These are phyloP conservation scores for Exephanes ischioxanthus DNA, from an alignment of 2,888 invertebrate species.

Conservation along the genomic window DNA sequence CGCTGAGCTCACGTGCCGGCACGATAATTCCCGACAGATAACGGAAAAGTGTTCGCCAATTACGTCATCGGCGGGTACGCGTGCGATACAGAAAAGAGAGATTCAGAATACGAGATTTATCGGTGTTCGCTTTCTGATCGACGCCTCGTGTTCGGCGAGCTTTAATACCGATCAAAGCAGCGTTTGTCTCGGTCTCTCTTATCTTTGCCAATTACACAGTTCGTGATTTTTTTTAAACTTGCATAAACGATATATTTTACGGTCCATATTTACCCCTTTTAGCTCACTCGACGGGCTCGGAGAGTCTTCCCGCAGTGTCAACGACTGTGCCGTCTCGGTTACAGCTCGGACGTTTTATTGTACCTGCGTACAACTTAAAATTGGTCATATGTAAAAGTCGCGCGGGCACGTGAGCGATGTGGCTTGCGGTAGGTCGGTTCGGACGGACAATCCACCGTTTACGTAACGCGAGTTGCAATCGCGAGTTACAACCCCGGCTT, in stretches of 20 bases:
- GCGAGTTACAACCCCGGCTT: background rate
- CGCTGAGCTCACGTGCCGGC: conserved; percentile 3
- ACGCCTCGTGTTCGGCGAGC: background rate
- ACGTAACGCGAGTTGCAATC: conserved; percentile 53
- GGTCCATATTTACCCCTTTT: background rate
- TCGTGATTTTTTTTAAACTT: background rate
- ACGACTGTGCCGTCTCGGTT: conserved; percentile 44
- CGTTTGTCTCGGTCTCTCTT: no score
- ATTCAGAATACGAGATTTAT: background rate
- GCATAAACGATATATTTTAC: background rate
- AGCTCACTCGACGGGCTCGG: background rate
- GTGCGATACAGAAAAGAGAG: background rate
- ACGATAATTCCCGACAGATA: conserved; percentile 22
- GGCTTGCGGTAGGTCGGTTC: conserved; percentile 74
- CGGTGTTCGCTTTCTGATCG: background rate
- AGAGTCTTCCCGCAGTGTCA: background rate
- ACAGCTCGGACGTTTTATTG: background rate
- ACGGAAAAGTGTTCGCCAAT: conserved; percentile 8
- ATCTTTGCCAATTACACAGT: no score
- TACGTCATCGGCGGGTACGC: background rate
- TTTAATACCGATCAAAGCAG: no score
- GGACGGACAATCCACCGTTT: conserved; percentile 60
- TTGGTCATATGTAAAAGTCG: conserved; percentile 41
- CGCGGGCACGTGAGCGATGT: conserved; percentile 63
- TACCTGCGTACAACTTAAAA: conserved; percentile 33